Conservation (phyloP, 2,888 invertebrate species). For the Dorcus parallelipipedus region DNA sequence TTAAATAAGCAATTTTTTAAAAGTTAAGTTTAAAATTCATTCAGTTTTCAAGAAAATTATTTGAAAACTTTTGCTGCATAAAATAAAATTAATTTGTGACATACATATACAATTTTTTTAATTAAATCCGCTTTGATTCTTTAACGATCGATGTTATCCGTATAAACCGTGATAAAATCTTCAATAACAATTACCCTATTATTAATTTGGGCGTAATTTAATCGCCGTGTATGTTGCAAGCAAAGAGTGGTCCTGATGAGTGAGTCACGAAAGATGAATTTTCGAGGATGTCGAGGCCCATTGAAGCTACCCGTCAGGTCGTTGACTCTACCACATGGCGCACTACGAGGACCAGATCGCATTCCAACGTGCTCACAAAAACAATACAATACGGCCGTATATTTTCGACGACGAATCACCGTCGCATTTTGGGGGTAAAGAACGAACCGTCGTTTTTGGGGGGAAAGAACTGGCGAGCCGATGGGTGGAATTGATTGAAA, state of each 20-base stretch:
- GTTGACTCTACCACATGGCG: conserved; percentile 37
- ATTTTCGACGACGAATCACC: conserved; percentile 1
- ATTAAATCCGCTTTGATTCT: no score
- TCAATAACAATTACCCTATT: no score
- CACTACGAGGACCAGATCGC: conserved; percentile 30
- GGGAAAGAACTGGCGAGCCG: neutral
- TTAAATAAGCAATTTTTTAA: no score
- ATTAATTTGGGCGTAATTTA: neutral
- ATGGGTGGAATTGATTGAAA: neutral
- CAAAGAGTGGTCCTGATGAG: neutral
- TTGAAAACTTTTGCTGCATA: no score
- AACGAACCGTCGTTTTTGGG: neutral
- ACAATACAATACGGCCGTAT: conserved; percentile 23
- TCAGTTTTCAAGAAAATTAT: no score
- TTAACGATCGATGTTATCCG: no score
- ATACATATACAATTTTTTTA: no score
- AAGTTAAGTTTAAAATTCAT: no score
- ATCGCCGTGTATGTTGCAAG: neutral
- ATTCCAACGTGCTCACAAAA: conserved; percentile 33
- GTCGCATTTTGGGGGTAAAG: neutral
- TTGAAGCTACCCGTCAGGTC: conserved; percentile 27
- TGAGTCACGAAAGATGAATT: conserved; percentile 18
- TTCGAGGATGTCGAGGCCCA: conserved; percentile 21
- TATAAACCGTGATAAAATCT: no score
- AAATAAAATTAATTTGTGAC: no score